Conservation (phyloP, 2,113 vertebrate species). For the Oryzias celebensis region DNA sequence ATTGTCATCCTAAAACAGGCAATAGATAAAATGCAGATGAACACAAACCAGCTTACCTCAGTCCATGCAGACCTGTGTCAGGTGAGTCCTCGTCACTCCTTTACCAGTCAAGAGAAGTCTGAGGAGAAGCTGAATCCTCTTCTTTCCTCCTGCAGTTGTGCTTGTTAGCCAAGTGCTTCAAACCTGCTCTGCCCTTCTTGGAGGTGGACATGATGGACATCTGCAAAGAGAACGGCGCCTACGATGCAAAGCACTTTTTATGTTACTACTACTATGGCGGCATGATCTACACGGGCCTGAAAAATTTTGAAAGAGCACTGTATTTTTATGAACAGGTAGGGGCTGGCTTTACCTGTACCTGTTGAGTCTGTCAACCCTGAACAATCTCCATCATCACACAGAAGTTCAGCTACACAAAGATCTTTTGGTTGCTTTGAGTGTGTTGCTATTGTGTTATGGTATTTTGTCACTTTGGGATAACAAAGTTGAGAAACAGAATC, state of each 20-base stretch:
- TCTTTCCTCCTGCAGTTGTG: conserved; percentile 81
- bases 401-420: no score
- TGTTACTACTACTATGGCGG: conserved; percentile 99
- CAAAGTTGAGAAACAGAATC: no score
- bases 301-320: conserved; percentile 97
- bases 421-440: no score
- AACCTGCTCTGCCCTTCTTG: conserved; percentile 94
- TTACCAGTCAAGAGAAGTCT: not conserved
- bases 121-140: not conserved
- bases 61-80: conserved; percentile 98
- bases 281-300: conserved; percentile 99
- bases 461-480: no score
- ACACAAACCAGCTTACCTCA: conserved; percentile 99
- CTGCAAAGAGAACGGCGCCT: conserved; percentile 98
- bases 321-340: conserved; percentile 98
- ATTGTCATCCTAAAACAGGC: conserved; percentile 96
- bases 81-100: conserved; percentile 74
- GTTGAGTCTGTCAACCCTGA: no score
- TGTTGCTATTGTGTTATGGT: no score
- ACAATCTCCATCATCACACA: no score
- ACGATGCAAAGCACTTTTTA: conserved; percentile 98
- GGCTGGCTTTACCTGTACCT: no score
- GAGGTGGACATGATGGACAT: conserved; percentile 99
- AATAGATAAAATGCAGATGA: conserved; percentile 99
- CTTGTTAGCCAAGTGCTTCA: conserved; percentile 99